A percentile compares a stretch with the other conserved stretches of the same genome.
Conservation (phyloP, 1,140 invertebrate genomes). For the Pachyrhynchus sulphureomaculatus region DNA sequence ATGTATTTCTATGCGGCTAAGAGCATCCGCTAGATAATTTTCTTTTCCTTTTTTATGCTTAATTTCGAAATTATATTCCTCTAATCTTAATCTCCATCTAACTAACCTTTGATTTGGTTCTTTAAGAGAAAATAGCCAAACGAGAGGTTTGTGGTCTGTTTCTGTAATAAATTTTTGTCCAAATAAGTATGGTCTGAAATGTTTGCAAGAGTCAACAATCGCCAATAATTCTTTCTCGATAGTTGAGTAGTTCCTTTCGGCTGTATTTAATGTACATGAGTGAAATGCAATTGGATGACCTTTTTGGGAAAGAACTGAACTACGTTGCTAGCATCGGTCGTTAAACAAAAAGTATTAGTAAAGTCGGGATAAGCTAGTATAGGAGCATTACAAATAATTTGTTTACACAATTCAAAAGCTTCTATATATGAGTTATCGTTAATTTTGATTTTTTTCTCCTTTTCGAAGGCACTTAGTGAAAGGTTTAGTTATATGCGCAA, state of each 20-base stretch:
- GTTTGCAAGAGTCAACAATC: slow-evolving; percentile 12
- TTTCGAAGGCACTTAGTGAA: slow-evolving; percentile 4
- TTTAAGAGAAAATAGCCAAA: slow-evolving; percentile 17
- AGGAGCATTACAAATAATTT: not conserved
- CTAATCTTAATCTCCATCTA: slow-evolving; percentile 7
- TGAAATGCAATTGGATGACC: not conserved
- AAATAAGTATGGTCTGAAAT: slow-evolving; percentile 13
- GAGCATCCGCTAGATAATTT: not conserved
- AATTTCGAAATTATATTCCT: slow-evolving; percentile 11
- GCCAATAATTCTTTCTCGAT: too few species aligned
- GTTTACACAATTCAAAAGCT: not conserved
- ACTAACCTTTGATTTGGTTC: too few species aligned
- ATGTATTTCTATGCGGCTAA: not conserved
- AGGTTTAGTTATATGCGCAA: slow-evolving; percentile 6
- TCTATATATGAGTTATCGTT: not conserved
- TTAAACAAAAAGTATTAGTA: slow-evolving; percentile 4
- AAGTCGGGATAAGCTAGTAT: slow-evolving; percentile 7
- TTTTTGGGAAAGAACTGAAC: not conserved
- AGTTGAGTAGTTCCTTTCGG: slow-evolving; percentile 23
- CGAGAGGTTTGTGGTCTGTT: slow-evolving; percentile 23
- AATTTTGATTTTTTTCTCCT: not conserved
- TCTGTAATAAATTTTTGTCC: slow-evolving; percentile 13
- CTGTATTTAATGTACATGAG: not conserved
- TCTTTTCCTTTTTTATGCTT: slow-evolving; percentile 4
- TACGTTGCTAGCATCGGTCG: not conserved